These are phyloP conservation scores for Resseliella maxima DNA, from an alignment of 2,888 invertebrate species.

Conservation along the genomic window DNA sequence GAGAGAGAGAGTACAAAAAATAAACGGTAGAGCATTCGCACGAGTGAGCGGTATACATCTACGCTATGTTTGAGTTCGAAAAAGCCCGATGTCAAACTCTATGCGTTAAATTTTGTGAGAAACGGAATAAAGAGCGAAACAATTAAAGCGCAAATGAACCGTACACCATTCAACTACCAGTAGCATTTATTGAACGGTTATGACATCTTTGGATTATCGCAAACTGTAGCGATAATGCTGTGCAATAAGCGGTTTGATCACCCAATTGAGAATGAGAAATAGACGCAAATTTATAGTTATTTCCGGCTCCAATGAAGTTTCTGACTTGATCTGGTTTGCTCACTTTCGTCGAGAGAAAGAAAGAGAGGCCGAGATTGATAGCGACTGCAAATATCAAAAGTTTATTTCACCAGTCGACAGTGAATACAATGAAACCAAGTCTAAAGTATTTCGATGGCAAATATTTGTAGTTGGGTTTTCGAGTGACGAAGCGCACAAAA, in stretches of 20 bases:
- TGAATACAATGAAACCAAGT: background rate
- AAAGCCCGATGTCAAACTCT: background rate
- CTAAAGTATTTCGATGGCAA: background rate
- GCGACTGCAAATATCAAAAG: too few relatives aligned
- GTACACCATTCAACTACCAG: background rate
- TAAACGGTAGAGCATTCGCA: too few relatives aligned
- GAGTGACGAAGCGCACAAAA: background rate
- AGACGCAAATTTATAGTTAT: slow-evolving; percentile 17
- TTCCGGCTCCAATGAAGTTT: background rate
- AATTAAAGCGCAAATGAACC: background rate
- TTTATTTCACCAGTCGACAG: background rate
- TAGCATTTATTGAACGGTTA: slow-evolving; percentile 12
- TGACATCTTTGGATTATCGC: slow-evolving; percentile 11
- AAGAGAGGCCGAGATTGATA: too few relatives aligned
- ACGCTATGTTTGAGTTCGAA: background rate
- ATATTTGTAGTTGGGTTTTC: background rate
- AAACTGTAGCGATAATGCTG: slow-evolving; percentile 11
- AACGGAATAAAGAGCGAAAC: background rate
- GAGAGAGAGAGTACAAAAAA: too few relatives aligned
- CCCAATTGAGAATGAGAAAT: slow-evolving; percentile 14
- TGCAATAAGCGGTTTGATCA: background rate
- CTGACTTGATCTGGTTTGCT: background rate
- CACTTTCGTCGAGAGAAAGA: too few relatives aligned
- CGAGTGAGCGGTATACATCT: too few relatives aligned
- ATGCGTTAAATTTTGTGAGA: background rate